These are phyloP conservation scores for Setophaga coronata DNA, from an alignment of 2,113 vertebrate genomes.

Conservation along the genomic window DNA sequence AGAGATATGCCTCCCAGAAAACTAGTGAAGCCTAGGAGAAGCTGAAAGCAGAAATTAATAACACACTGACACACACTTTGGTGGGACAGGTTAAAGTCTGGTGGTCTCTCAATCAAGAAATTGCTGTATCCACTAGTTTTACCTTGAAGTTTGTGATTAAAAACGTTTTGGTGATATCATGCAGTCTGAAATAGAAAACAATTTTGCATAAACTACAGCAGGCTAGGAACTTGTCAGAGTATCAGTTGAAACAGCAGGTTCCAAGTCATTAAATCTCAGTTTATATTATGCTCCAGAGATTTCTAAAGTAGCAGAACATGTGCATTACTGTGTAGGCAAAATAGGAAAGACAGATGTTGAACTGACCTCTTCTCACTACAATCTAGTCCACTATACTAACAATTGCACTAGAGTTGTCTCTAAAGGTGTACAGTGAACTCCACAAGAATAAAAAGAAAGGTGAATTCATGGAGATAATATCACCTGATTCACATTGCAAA, in stretches of 20 bases:
- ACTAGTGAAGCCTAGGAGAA: background rate
- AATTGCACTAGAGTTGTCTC: background rate
- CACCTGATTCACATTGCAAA: background rate
- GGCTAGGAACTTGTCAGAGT: conserved; percentile 14
- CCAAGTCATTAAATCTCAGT: conserved; percentile 31
- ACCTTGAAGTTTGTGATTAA: background rate
- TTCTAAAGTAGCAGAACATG: background rate
- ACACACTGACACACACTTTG: background rate
- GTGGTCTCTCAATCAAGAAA: background rate
- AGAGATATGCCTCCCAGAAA: background rate
- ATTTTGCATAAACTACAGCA: background rate
- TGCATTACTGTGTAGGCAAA: background rate
- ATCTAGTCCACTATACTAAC: background rate
- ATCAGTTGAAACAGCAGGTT: conserved; percentile 29
- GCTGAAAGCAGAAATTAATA: background rate
- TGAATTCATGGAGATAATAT: background rate
- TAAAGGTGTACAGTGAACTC: background rate
- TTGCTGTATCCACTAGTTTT: background rate
- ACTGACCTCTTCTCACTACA: background rate
- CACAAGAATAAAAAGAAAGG: background rate
- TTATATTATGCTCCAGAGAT: background rate
- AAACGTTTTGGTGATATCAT: background rate
- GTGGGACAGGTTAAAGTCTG: background rate
- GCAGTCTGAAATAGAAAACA: background rate
- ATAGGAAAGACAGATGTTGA: conserved; percentile 1